These are phyloP conservation scores for Odontophorus gujanensis DNA, from an alignment of 2,113 vertebrate genomes.

Conservation along the genomic window DNA sequence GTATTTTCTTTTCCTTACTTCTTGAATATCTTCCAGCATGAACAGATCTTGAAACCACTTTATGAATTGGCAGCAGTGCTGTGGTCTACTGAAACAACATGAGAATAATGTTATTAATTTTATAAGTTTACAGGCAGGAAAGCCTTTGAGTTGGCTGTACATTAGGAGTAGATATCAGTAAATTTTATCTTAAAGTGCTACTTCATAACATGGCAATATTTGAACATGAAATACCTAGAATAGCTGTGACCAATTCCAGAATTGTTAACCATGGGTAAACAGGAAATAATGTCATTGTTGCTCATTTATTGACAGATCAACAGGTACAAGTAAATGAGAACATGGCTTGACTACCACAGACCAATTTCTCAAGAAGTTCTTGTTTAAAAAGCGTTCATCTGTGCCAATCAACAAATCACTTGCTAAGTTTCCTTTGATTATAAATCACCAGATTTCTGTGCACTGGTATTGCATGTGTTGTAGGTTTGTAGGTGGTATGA, in stretches of 20 bases:
- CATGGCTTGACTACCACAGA: neutral
- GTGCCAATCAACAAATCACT: neutral
- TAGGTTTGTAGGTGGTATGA: neutral
- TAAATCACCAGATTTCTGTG: neutral
- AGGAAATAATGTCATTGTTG: neutral
- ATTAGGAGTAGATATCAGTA: neutral
- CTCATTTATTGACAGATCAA: neutral
- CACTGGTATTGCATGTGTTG: neutral
- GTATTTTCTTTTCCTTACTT: constrained; percentile 28
- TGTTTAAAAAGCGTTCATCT: neutral
- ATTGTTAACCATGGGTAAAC: neutral
- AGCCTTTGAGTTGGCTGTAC: neutral
- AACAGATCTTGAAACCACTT: constrained; percentile 35
- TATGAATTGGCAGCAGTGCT: constrained; percentile 30
- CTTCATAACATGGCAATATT: neutral
- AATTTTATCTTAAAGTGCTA: neutral
- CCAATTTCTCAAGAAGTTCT: neutral
- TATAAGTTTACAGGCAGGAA: neutral
- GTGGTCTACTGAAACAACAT: constrained; percentile 23
- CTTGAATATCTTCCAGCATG: constrained; percentile 15
- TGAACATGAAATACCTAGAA: neutral
- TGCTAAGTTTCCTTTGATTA: neutral
- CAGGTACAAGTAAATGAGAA: neutral
- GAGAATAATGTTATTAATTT: constrained; percentile 26
- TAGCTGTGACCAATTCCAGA: neutral